These are phyloP conservation scores for Mohoua ochrocephala DNA, from an alignment of 2,113 vertebrate species.

Conservation along the genomic window DNA sequence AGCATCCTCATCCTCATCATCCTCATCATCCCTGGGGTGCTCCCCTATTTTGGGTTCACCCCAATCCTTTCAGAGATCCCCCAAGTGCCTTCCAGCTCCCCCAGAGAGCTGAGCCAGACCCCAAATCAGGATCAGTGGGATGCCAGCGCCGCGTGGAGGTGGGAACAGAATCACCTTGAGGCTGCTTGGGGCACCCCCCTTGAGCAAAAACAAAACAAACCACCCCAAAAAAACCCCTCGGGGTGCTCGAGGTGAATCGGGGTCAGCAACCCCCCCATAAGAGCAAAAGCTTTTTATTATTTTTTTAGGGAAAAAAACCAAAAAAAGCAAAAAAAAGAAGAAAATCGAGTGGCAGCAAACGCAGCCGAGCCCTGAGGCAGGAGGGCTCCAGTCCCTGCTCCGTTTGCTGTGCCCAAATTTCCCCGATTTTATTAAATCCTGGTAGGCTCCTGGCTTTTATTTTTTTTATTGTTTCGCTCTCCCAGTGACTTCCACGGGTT, in stretches of 20 bases:
- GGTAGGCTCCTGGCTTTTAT: not conserved
- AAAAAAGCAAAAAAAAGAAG: too few relatives aligned
- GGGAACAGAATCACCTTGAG: not conserved
- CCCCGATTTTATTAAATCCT: not conserved
- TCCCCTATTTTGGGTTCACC: not conserved
- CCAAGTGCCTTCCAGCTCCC: constrained; percentile 29
- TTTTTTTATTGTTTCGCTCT: not conserved
- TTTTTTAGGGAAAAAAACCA: not conserved
- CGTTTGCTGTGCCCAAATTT: not conserved
- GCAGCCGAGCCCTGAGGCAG: not conserved
- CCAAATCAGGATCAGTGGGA: accelerated
- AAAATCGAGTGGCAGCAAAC: not conserved
- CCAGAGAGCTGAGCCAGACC: not conserved
- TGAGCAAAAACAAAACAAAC: accelerated
- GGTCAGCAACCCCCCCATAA: not conserved
- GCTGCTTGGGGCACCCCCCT: not conserved
- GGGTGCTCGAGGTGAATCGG: not conserved
- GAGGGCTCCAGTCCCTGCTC: not conserved
- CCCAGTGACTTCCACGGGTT: not conserved
- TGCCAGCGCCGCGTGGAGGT: not conserved
- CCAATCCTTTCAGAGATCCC: not conserved
- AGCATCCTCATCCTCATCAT: too few relatives aligned
- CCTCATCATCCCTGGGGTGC: too few relatives aligned
- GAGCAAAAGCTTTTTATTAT: not conserved
- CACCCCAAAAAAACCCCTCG: not conserved